Evolutionary conservation across 2,797 vertebrate species (phyloP), one percentile per base, ranked within the genome.

Genomic region (Melanotaenia parkinsoni): DNA sequence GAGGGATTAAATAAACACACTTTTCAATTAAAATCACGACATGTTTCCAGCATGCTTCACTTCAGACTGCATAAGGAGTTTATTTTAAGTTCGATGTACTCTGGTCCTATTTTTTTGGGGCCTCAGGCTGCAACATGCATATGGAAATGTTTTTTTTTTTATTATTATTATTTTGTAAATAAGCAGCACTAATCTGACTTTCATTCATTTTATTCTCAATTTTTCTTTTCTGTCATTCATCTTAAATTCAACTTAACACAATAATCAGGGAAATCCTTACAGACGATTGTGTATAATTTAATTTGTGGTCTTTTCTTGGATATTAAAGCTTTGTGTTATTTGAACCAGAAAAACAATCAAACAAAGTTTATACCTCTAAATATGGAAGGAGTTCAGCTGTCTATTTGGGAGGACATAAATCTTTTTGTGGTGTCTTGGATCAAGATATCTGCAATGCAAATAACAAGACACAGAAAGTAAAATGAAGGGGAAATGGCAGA

Each of bases 11-110:
- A 82, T 76, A 83, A 86, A 79, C 43, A 72, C 73, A 86, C 71
- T 80, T 88, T 87, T 88, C 80, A 86, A 89, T 87, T 88, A 84
- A 89, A 88, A 79, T 74, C 70, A 24, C 74, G 0, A 59, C 79
- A 77, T 75, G 58, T 72, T 67, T 74, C 74, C 63, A 59, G 56
- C 77, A 60, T 70, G 69, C 66, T 45, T 81, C 67, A 47, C 70
- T 57, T 67, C 57, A 80, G 61, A 76, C 70, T 43, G 67, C 65
- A 40, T 43, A 61, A 33, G 58, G 60, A 58, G 67, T 65, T 74
- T 51, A 37, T 50, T 70, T 64, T 26, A 12, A 76, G 60, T 54
- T 58, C 24, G 7, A 58, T 30, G 5, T 30, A 16, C 63, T 70
- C 50, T 65, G 53, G 60, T 72, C 53, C 26, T 47, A 26, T 1